Evolutionary conservation across 2,113 vertebrate genomes (phyloP).

Genomic region (Brachirus orientalis): DNA sequence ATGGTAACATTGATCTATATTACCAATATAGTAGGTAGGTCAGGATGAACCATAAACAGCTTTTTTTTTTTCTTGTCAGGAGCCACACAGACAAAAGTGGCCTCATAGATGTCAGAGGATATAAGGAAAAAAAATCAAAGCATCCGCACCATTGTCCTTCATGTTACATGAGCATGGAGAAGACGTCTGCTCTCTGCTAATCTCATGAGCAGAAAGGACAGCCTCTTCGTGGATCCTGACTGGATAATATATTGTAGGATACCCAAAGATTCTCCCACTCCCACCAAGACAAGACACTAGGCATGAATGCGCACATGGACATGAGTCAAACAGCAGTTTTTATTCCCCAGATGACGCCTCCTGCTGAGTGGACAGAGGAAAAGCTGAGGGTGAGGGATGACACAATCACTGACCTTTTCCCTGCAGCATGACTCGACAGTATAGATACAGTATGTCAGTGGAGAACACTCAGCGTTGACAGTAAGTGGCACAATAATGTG

Average conservation of each 20-base stretch:
- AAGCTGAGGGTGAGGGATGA: slow-evolving; percentile 30
- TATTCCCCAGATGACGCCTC: slow-evolving; percentile 9
- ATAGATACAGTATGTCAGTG: slow-evolving; percentile 22
- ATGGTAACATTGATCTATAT: slow-evolving; percentile 54
- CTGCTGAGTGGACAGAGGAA: slow-evolving; percentile 8
- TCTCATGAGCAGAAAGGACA: too few relatives aligned
- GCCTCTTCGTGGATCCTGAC: too few relatives aligned
- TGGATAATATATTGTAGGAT: too few relatives aligned
- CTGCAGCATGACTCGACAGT: slow-evolving; percentile 51
- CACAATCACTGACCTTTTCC: slow-evolving; percentile 43
- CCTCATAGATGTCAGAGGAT: background rate
- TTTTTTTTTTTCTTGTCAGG: slow-evolving; percentile 1
- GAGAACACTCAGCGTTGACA: slow-evolving; percentile 37
- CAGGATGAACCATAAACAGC: slow-evolving; percentile 26
- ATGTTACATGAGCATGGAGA: too few relatives aligned
- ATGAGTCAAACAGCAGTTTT: slow-evolving; percentile 17
- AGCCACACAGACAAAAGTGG: slow-evolving; percentile 9
- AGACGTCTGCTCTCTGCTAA: too few relatives aligned
- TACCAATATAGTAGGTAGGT: slow-evolving; percentile 45
- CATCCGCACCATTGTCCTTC: background rate
- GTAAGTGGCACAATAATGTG: slow-evolving; percentile 22
- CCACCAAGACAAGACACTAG: too few relatives aligned
- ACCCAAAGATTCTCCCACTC: too few relatives aligned
- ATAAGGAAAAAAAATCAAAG: slow-evolving; percentile 6
- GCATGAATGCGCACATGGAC: background rate